A percentile compares a stretch with the other conserved stretches of the same genome.
phyloP scores from a whole-genome alignment of 2,113 vertebrate species.

The Plecotus auritus region DNA sequence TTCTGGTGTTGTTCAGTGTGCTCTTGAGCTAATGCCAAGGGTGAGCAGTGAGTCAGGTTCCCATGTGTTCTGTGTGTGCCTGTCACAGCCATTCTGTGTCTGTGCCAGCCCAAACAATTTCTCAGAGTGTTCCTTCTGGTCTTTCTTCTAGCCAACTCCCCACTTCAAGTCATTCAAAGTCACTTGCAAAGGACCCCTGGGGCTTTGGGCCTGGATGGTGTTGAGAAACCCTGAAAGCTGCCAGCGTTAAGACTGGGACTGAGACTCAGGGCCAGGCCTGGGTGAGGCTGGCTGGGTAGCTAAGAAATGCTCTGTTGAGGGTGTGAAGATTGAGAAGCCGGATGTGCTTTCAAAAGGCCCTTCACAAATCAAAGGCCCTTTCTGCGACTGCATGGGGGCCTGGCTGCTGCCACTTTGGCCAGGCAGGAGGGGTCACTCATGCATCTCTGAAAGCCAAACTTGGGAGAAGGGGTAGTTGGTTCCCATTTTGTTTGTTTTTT shows the following conservation, averaged over 20 bases:
- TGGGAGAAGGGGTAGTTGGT: neutral
- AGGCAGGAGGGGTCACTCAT: neutral
- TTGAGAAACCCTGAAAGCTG: neutral
- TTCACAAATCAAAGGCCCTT: constrained; percentile 33
- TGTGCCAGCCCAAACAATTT: constrained; percentile 6
- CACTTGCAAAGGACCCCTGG: neutral
- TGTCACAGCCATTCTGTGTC: neutral
- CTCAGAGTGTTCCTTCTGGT: neutral
- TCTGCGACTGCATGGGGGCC: neutral
- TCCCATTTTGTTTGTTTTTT: constrained; percentile 38
- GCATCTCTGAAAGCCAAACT: neutral
- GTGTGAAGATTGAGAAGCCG: neutral
- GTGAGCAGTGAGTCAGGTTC: neutral
- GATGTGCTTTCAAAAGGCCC: constrained; percentile 12
- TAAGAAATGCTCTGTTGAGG: neutral
- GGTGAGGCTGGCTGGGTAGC: neutral
- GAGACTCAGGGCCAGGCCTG: neutral
- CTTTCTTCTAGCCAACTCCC: neutral
- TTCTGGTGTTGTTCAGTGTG: neutral
- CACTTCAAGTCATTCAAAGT: neutral
- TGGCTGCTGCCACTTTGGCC: neutral
- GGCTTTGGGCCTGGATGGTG: neutral
- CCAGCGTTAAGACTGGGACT: neutral
- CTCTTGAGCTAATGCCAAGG: neutral
- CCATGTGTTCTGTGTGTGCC: neutral